A percentile compares a stretch with the other conserved stretches of the same genome.
These are phyloP conservation scores for Cherax quadricarinatus DNA, from an alignment of 1,140 invertebrate genomes.

Conservation along the genomic window DNA sequence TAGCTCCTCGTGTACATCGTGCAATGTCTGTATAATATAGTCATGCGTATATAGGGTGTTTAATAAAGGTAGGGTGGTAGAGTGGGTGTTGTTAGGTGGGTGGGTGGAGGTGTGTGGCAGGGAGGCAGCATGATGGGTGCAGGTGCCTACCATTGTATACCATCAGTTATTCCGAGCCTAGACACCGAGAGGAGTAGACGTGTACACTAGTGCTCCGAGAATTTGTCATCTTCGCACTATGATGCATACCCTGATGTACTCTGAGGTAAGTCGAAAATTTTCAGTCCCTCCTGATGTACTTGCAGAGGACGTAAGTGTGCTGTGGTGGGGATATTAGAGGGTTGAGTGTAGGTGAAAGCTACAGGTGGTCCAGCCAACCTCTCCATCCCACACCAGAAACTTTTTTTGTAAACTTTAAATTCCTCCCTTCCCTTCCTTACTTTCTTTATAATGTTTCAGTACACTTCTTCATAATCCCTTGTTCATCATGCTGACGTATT, in stretches of 20 bases:
- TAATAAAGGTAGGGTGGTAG: too few relatives aligned
- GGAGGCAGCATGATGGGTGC: neutral
- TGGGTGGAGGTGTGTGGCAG: slow-evolving; percentile 32
- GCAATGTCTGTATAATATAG: too few relatives aligned
- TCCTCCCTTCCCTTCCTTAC: too few relatives aligned
- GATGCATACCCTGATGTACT: slow-evolving; percentile 37
- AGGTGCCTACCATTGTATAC: slow-evolving; percentile 39
- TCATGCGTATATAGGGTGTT: too few relatives aligned
- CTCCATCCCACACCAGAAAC: neutral
- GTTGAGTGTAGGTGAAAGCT: slow-evolving; percentile 45
- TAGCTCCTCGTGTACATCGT: too few relatives aligned
- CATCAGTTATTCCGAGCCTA: slow-evolving; percentile 46
- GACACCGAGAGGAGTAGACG: slow-evolving; percentile 41
- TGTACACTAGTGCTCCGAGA: slow-evolving; percentile 59
- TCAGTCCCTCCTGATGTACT: neutral
- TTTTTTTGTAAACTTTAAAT: neutral
- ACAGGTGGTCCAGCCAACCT: slow-evolving; percentile 49
- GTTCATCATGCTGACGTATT: neutral
- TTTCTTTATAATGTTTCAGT: too few relatives aligned
- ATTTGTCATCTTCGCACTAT: slow-evolving; percentile 30
- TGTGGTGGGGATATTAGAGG: neutral
- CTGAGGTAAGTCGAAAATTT: slow-evolving; percentile 48
- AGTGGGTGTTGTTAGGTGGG: too few relatives aligned
- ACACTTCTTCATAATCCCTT: neutral
- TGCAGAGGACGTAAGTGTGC: neutral